phyloP scores from a whole-genome alignment of 1,140 invertebrate species.

The Drosophila ananassae region DNA sequence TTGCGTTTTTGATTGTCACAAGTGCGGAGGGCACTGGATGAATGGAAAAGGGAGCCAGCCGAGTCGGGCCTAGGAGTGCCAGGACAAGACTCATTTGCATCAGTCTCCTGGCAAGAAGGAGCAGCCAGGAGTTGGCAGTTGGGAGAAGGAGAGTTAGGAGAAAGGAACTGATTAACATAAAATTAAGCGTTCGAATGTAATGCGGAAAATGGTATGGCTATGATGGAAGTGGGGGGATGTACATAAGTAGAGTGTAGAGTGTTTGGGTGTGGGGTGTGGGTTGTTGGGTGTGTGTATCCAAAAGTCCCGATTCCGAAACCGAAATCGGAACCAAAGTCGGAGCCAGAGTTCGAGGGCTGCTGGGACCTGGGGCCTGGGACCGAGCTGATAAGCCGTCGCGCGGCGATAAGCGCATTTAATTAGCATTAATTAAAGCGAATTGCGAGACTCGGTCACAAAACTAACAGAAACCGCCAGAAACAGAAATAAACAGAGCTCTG shows the following conservation, averaged over 20 bases:
- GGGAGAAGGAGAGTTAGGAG: no score
- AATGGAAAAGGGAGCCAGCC: no score
- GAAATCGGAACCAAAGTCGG: neutral
- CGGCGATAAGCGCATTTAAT: constrained; percentile 70
- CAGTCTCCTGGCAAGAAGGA: constrained; percentile 6
- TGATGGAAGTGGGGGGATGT: no score
- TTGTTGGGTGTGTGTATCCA: neutral
- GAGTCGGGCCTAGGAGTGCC: neutral
- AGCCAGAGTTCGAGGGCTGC: constrained; percentile 8
- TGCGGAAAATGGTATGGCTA: constrained; percentile 34
- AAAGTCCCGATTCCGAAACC: neutral
- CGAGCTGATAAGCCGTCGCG: constrained; percentile 51
- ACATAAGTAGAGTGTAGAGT: no score
- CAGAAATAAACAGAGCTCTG: neutral
- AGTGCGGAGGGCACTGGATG: constrained; percentile 44
- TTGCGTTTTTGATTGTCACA: constrained; percentile 54
- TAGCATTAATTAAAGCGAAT: constrained; percentile 71
- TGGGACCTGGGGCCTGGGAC: constrained; percentile 3
- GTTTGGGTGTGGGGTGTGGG: no score
- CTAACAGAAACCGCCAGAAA: constrained; percentile 37
- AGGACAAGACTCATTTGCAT: constrained; percentile 44
- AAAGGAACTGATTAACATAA: constrained; percentile 55
- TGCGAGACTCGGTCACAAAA: constrained; percentile 45
- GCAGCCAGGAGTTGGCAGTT: neutral
- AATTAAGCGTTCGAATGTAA: constrained; percentile 63